Percentiles rank a stretch among this genome's conserved stretches.
These are phyloP conservation scores for Drosophila longiperda DNA, from an alignment of 2,888 invertebrate species.

Conservation along the genomic window DNA sequence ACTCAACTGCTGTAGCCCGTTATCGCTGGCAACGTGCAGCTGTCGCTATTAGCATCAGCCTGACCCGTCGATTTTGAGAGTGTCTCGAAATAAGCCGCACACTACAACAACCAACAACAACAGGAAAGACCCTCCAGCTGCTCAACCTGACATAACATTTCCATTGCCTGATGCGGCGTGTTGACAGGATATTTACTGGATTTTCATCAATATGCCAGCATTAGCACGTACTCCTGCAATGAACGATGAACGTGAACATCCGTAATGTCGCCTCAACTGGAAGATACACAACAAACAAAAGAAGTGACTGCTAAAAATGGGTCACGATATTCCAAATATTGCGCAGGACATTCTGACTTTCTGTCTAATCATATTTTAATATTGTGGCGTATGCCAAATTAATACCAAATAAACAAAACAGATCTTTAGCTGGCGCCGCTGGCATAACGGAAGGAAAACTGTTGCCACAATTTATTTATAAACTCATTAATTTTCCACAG, in stretches of 20 bases:
- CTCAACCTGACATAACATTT: conserved; percentile 29
- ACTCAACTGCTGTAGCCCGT: conserved; percentile 69
- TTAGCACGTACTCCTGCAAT: conserved; percentile 73
- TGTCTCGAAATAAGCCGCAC: conserved; percentile 43
- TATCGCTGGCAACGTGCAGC: conserved; percentile 76
- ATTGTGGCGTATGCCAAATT: conserved; percentile 42
- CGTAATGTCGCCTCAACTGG: conserved; percentile 43
- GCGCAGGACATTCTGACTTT: conserved; percentile 28
- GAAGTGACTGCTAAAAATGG: conserved; percentile 1
- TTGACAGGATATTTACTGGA: conserved; percentile 81
- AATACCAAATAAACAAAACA: conserved; percentile 48
- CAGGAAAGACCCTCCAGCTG: conserved; percentile 4
- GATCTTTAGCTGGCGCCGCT: conserved; percentile 30
- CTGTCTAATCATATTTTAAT: conserved; percentile 57
- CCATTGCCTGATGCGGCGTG: conserved; percentile 53
- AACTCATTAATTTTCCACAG: conserved; percentile 50
- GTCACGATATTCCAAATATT: conserved; percentile 30
- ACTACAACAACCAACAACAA: conserved; percentile 3
- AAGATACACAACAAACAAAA: conserved; percentile 1
- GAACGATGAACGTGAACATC: conserved; percentile 70
- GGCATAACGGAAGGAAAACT: conserved; percentile 38
- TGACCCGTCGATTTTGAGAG: conserved; percentile 37
- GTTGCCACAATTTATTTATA: conserved; percentile 52
- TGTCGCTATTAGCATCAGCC: conserved; percentile 73
- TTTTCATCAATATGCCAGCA: conserved; percentile 78